Evolutionary conservation across 2,113 vertebrate genomes (phyloP).

Genomic region (Nibea coibor): DNA sequence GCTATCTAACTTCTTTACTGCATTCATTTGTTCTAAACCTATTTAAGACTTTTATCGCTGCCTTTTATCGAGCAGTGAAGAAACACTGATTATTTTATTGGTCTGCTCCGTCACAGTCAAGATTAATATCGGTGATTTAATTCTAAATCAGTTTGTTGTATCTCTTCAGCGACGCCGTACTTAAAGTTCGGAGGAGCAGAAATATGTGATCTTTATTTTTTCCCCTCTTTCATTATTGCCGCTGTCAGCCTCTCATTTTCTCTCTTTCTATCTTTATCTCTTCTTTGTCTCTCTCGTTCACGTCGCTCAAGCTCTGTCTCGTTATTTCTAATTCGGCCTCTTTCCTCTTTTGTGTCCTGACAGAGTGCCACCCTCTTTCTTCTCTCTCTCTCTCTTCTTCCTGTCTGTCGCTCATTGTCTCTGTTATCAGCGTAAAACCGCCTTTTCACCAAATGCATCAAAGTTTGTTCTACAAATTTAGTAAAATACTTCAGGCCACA

Average conservation of each 20-base stretch:
- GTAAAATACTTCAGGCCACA: neutral
- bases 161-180: neutral
- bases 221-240: neutral
- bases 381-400: neutral
- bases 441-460: neutral
- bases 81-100: neutral
- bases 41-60: neutral
- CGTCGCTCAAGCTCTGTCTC: conserved; percentile 26
- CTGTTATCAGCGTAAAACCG: neutral
- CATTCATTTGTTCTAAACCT: neutral
- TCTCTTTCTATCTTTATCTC: neutral
- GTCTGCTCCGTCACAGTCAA: neutral
- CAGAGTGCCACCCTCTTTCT: neutral
- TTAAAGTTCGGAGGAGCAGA: conserved; percentile 29
- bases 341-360: conserved; percentile 27
- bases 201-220: conserved; percentile 23
- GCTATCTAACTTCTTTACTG: neutral
- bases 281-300: neutral
- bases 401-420: neutral
- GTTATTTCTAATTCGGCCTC: conserved; percentile 22
- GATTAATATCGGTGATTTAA: neutral
- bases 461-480: conserved; percentile 2
- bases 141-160: conserved; percentile 21
- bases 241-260: conserved; percentile 24
- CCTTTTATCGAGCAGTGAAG: no score